Evolutionary conservation across 1,140 invertebrate genomes (phyloP).

Genomic region (Bombus cullumanus): DNA sequence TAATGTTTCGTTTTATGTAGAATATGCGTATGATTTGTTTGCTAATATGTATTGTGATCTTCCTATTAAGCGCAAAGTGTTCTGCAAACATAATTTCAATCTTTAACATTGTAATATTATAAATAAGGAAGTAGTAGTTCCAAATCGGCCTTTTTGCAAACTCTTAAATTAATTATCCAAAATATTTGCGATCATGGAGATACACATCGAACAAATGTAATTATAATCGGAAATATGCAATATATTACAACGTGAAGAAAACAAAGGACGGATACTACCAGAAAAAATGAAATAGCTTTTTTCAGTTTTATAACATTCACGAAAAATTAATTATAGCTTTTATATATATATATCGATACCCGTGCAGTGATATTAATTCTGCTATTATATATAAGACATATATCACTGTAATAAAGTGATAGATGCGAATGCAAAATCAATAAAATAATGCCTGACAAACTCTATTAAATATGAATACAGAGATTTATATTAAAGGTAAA

Average conservation of each 20-base stretch:
- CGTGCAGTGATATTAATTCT: conserved; percentile 13
- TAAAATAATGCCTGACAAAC: conserved; percentile 54
- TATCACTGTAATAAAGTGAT: conserved; percentile 35
- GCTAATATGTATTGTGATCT: conserved; percentile 61
- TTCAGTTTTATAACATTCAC: conserved; percentile 15
- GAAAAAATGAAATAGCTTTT: conserved; percentile 2
- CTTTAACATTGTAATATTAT: conserved; percentile 41
- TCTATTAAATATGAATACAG: conserved; percentile 59
- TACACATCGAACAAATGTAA: conserved; percentile 5
- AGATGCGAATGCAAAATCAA: conserved; percentile 57
- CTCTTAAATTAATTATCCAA: neutral
- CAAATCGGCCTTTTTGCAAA: neutral
- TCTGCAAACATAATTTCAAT: conserved; percentile 34
- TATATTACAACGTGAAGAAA: conserved; percentile 10
- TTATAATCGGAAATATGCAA: conserved; percentile 1
- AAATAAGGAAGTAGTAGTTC: conserved; percentile 25
- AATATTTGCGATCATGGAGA: neutral
- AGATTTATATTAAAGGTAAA: conserved; percentile 76
- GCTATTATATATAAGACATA: conserved; percentile 35
- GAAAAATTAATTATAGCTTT: conserved; percentile 13
- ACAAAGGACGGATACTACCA: conserved; percentile 23
- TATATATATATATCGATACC: conserved; percentile 10
- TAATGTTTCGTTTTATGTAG: conserved; percentile 10
- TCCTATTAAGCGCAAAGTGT: conserved; percentile 39
- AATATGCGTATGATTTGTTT: conserved; percentile 53